phyloP scores from a whole-genome alignment of 2,888 invertebrate genomes.

The Lepidochitona cinerea region DNA sequence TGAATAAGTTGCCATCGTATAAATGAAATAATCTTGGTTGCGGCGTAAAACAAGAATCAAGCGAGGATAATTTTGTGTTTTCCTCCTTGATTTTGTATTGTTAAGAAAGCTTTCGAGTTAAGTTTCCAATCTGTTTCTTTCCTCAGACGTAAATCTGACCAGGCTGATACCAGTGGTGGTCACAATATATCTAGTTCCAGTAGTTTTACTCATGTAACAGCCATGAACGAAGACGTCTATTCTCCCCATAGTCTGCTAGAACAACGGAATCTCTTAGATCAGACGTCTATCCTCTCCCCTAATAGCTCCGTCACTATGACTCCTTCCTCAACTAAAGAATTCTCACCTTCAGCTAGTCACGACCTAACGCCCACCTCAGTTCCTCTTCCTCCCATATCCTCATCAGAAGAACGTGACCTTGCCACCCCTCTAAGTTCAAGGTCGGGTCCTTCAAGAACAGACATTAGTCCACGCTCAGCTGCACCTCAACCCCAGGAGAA shows the following conservation, averaged over 20 bases:
- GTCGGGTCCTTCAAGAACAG: neutral
- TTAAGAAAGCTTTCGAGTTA: too few species aligned
- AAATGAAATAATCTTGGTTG: too few species aligned
- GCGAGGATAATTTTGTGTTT: too few species aligned
- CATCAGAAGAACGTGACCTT: constrained; percentile 50
- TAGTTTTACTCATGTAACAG: constrained; percentile 63
- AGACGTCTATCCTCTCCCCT: neutral
- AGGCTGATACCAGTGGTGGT: constrained; percentile 12
- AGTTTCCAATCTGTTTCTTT: neutral
- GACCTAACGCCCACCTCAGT: constrained; percentile 53
- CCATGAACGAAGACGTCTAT: constrained; percentile 47
- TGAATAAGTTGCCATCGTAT: too few species aligned
- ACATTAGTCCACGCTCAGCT: neutral
- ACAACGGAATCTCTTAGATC: neutral
- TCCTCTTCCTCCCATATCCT: constrained; percentile 54
- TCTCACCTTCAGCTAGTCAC: constrained; percentile 17
- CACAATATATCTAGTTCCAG: constrained; percentile 57
- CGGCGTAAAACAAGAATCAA: too few species aligned
- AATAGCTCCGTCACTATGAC: constrained; percentile 55
- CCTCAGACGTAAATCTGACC: neutral
- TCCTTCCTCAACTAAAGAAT: constrained; percentile 8
- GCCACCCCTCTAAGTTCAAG: constrained; percentile 33
- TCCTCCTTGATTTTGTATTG: too few species aligned
- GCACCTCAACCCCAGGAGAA: constrained; percentile 1
- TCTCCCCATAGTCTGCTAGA: constrained; percentile 51